Conservation (phyloP, 2,113 vertebrate genomes). For the Dromiciops gliroides region DNA sequence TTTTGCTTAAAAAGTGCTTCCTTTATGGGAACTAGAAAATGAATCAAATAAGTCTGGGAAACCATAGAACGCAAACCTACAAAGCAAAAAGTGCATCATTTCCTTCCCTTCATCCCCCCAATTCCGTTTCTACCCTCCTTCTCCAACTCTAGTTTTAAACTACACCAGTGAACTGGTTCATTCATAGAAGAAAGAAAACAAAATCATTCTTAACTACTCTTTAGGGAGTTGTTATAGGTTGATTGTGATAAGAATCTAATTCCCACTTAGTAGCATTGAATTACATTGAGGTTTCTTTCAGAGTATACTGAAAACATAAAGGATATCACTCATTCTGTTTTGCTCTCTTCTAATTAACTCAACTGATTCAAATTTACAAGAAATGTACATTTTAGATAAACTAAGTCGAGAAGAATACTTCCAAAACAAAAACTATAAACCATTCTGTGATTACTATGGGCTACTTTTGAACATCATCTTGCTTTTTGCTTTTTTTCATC, state of each 20-base stretch:
- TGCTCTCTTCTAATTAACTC: not conserved
- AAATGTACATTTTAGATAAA: not conserved
- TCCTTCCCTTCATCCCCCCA: not conserved
- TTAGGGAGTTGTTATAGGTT: not conserved
- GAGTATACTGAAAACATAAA: not conserved
- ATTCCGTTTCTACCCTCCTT: not conserved
- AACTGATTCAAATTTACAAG: not conserved
- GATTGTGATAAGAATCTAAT: not conserved
- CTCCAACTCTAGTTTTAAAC: not conserved
- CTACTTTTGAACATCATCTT: not conserved
- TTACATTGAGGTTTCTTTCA: not conserved
- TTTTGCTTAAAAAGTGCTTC: not conserved
- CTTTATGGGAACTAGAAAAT: not conserved
- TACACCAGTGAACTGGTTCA: not conserved
- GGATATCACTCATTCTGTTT: not conserved
- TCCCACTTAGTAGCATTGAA: not conserved
- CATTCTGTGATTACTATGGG: not conserved
- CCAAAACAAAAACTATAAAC: not conserved
- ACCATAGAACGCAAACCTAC: not conserved
- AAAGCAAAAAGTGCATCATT: not conserved
- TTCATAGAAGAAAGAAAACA: not conserved
- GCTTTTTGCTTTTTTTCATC: not conserved
- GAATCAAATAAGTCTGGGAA: not conserved
- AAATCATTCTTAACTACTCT: not conserved
- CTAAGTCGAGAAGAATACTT: not conserved